phyloP scores from a whole-genome alignment of 2,888 invertebrate genomes.

The Rhagophthalmus giganteus region DNA sequence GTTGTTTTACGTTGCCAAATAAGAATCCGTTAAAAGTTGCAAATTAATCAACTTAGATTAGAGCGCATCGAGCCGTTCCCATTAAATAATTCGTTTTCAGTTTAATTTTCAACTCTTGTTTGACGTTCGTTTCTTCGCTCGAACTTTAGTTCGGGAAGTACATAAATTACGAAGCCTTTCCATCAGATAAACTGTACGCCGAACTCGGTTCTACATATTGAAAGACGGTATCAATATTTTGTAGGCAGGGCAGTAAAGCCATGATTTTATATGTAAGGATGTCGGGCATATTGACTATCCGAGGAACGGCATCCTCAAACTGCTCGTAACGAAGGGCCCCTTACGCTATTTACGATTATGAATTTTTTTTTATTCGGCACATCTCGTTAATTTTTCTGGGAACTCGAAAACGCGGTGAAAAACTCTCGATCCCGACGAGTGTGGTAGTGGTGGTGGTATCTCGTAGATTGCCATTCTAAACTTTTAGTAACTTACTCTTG shows the following conservation, averaged over 20 bases:
- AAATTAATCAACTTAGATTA: too few relatives aligned
- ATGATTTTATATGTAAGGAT: conserved; percentile 7
- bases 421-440: background rate
- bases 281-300: conserved; percentile 3
- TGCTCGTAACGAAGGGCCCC: background rate
- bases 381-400: conserved; percentile 7
- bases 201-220: conserved; percentile 2
- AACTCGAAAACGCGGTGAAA: background rate
- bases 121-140: conserved; percentile 3
- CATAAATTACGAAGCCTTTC: conserved; percentile 5
- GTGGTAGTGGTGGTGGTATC: background rate
- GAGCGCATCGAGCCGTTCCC: too few relatives aligned
- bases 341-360: conserved; percentile 7
- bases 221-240: background rate
- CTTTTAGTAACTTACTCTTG: conserved; percentile 6
- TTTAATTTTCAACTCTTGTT: background rate
- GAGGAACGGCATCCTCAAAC: background rate
- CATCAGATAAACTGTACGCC: conserved; percentile 1
- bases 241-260: background rate
- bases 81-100: too few relatives aligned
- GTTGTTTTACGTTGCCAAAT: too few relatives aligned
- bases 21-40: too few relatives aligned
- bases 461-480: conserved; percentile 5
- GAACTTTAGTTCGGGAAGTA: background rate
- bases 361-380: background rate